These are phyloP conservation scores for Takifugu ocellatus DNA, from an alignment of 2,797 vertebrate genomes.

Conservation along the genomic window DNA sequence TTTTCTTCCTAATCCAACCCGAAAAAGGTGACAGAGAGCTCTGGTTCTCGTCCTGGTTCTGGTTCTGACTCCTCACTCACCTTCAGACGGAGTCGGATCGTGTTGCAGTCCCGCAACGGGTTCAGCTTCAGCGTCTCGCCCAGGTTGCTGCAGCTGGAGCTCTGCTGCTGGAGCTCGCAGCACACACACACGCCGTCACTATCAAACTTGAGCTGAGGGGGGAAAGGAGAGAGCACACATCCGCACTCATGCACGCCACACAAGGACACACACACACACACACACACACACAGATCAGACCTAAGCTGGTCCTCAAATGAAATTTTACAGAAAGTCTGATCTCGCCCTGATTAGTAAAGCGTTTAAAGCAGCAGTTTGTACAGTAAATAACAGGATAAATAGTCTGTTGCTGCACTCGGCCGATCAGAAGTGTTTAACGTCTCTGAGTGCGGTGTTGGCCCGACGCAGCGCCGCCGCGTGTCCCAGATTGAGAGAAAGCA, in stretches of 20 bases:
- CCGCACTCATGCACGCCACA: slow-evolving; percentile 60
- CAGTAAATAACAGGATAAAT: neutral
- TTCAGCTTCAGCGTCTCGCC: slow-evolving; percentile 96
- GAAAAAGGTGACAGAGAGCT: neutral
- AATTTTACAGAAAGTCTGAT: no score
- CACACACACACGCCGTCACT: slow-evolving; percentile 96
- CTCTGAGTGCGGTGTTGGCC: slow-evolving; percentile 7
- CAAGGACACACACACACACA: slow-evolving; percentile 22
- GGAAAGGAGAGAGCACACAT: slow-evolving; percentile 64
- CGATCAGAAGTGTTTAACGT: slow-evolving; percentile 13
- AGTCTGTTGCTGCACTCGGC: no score
- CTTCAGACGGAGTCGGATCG: slow-evolving; percentile 92
- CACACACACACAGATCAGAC: slow-evolving; percentile 45
- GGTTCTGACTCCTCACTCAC: slow-evolving; percentile 59
- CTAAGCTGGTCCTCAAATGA: slow-evolving; percentile 21
- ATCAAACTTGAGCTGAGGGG: slow-evolving; percentile 91
- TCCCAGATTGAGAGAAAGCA: slow-evolving; percentile 75
- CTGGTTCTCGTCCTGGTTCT: neutral
- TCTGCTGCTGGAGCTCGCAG: slow-evolving; percentile 91
- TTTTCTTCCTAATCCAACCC: no score
- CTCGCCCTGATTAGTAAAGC: no score
- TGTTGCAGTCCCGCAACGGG: slow-evolving; percentile 90
- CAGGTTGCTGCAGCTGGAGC: slow-evolving; percentile 91
- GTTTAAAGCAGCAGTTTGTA: neutral
- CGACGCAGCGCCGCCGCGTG: slow-evolving; percentile 55